Evolutionary conservation across 2,797 vertebrate genomes (phyloP), one percentile per base, ranked within the genome.

Genomic region (Acropternis orthonyx): DNA sequence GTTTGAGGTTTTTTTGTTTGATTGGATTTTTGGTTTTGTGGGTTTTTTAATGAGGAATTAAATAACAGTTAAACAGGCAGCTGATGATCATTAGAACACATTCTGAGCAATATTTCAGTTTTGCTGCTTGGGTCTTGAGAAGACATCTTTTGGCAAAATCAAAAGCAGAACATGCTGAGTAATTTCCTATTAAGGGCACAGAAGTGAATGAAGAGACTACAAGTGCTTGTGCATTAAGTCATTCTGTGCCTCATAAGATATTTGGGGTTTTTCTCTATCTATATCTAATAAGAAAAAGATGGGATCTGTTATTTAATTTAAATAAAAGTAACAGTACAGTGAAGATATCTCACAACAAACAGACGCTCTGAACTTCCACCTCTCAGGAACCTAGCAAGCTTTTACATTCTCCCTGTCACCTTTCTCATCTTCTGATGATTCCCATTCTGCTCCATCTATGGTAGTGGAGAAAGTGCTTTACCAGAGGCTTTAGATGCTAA

Each of bases 401-500:
- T 59, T 71, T 65, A 81, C 56, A 52, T 63, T 95, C 43, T 61
- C 48, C 23, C 30, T 0, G 43, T 39, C 67, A 89, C 68, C 59
- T 74, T 91, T 81, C 83, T 72, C 55, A 85, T 59, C 71, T 72
- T 84, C 78, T 89, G 71, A 78, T 36, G 67, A 78, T 81, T 92
- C 55, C 71, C 21, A 2, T 41, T n/a, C 77, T 86, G 81, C 28
- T 87, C 71, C 81, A 90, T 88, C 84, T 92, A 75, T 76, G 84
- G 91, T 58, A 92, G 68, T 2, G 12, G 55, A 84, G 74, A 84
- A 37, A 85, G 69, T 18, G 85, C 89, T 93, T 58, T 79, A 88
- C 62, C 62, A 55, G 83, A 91, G 78, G 89, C 89, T 91, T 87
- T 51, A 89, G 79, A 93, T 92, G 78, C 91, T 95, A 63, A 81